Conservation (phyloP, 2,797 vertebrate genomes). For the Novumbra hubbsi region DNA sequence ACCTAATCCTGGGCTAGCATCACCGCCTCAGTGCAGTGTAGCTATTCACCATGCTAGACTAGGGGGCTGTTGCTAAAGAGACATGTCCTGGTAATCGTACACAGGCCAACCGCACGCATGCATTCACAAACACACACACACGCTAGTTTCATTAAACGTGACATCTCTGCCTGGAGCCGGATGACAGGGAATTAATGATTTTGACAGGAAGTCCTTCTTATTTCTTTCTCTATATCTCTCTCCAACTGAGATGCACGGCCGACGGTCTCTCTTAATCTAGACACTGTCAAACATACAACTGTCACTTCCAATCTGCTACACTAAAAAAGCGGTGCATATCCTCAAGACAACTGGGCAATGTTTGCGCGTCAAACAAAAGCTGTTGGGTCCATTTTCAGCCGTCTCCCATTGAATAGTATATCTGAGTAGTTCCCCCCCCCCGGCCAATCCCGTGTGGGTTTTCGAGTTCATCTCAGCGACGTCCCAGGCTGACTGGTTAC, state of each 20-base stretch:
- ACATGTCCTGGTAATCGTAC: constrained; percentile 16
- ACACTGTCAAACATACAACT: neutral
- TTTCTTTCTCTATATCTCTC: constrained; percentile 1
- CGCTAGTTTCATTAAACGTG: neutral
- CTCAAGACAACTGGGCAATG: neutral
- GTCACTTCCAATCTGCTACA: neutral
- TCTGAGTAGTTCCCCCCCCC: neutral
- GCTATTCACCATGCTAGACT: constrained; percentile 17
- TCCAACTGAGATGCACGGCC: neutral
- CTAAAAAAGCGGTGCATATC: too few species aligned
- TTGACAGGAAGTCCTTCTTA: constrained; percentile 7
- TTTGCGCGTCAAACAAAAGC: neutral
- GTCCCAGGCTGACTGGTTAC: neutral
- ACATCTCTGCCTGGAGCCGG: neutral
- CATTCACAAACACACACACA: neutral
- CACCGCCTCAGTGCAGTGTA: constrained; percentile 8
- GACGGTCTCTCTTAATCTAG: neutral
- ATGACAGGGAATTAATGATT: constrained; percentile 15
- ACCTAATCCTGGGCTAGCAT: constrained; percentile 32
- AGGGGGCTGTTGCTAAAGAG: constrained; percentile 17
- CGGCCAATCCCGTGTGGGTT: neutral
- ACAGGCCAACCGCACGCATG: neutral
- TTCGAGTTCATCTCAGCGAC: neutral
- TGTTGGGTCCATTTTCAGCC: neutral
- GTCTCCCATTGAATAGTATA: neutral